These are phyloP conservation scores for Clostera curtula DNA, from an alignment of 2,888 invertebrate genomes.

Conservation along the genomic window DNA sequence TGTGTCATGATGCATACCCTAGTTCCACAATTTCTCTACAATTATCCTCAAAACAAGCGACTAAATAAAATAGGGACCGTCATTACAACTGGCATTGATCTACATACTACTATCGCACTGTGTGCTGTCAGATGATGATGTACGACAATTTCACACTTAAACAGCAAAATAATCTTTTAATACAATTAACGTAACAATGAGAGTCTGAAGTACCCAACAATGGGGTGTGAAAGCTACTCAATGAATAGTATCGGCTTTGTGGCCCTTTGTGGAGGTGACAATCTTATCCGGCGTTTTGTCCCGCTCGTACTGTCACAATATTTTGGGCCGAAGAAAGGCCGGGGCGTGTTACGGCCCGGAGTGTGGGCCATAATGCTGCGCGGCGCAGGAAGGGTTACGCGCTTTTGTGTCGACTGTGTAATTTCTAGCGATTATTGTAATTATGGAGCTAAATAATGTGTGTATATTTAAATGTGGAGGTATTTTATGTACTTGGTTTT, in stretches of 20 bases:
- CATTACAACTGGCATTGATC: no score
- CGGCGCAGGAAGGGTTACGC: slow-evolving; percentile 7
- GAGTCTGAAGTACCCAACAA: slow-evolving; percentile 14
- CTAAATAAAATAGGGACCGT: no score
- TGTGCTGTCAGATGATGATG: no score
- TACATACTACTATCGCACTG: no score
- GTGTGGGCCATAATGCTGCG: background rate
- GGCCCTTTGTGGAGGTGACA: slow-evolving; percentile 10
- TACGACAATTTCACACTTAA: slow-evolving; percentile 1
- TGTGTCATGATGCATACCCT: no score
- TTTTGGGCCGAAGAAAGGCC: slow-evolving; percentile 27
- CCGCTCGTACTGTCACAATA: slow-evolving; percentile 41
- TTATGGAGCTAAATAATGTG: background rate
- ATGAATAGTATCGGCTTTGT: slow-evolving; percentile 13
- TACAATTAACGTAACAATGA: slow-evolving; percentile 24
- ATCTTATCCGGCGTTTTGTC: slow-evolving; percentile 17
- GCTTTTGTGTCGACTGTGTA: slow-evolving; percentile 3
- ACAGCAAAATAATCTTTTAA: slow-evolving; percentile 9
- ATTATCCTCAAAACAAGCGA: no score
- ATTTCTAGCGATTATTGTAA: slow-evolving; percentile 6
- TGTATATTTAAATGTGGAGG: no score
- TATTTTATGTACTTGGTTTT: background rate
- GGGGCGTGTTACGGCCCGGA: slow-evolving; percentile 9
- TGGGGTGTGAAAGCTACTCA: slow-evolving; percentile 7
- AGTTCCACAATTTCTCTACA: no score